Percentiles rank a stretch among this genome's conserved stretches.
Conservation (phyloP, 1,140 invertebrate species). For the Hesperophylax magnus region DNA sequence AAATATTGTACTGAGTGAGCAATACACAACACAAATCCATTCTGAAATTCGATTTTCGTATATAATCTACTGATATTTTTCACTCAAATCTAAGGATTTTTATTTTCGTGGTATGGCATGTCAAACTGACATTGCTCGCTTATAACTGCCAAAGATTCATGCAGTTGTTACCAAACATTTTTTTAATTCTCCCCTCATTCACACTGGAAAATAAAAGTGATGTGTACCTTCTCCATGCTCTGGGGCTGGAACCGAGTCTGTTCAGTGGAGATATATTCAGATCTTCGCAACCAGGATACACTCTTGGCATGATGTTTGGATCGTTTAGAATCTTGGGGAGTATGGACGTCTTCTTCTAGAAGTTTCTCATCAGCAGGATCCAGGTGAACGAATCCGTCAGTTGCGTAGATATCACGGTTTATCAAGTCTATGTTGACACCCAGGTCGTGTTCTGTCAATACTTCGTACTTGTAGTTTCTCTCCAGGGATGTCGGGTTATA, state of each 20-base stretch:
- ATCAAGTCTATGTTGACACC: conserved; percentile 97
- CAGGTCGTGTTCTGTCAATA: conserved; percentile 96
- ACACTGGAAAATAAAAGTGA: no score
- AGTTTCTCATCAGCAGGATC: conserved; percentile 94
- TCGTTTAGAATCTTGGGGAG: conserved; percentile 90
- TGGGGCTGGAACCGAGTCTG: conserved; percentile 97
- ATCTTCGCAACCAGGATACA: conserved; percentile 97
- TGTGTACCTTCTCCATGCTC: conserved; percentile 87
- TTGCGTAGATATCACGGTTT: conserved; percentile 93
- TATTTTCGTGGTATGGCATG: no score
- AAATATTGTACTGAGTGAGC: no score
- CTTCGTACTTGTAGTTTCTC: conserved; percentile 95
- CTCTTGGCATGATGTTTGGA: conserved; percentile 92
- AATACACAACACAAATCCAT: no score
- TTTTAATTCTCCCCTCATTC: no score
- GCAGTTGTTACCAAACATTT: no score
- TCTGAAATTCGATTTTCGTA: no score
- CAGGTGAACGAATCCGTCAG: conserved; percentile 79
- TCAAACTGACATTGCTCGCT: no score
- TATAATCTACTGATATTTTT: no score
- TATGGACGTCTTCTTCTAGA: conserved; percentile 92
- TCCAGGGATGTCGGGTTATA: conserved; percentile 97
- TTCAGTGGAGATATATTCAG: conserved; percentile 99
- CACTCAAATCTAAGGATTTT: no score
- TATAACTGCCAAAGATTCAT: no score